Base-by-base conservation (phyloP, 2,113 vertebrate species). In the Phylloscopus whistleri region DNA sequence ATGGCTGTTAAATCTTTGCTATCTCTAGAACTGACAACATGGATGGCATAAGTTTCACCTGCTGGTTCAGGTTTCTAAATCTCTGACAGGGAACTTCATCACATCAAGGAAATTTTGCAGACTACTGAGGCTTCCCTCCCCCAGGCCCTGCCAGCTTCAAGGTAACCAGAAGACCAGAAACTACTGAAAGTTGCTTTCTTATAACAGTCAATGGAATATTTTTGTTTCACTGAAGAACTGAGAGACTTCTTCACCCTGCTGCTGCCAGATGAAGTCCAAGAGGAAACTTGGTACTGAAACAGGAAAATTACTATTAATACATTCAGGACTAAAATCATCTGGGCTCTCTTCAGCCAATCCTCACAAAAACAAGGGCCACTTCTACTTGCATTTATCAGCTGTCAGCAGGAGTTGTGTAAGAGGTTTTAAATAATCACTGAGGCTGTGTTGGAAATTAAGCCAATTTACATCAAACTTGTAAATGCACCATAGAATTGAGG, bases 11-110 rank as follows among this genome's bases (percentile, higher is more conserved):
- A 95, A 95, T 58, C 80, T 89, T 28, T 48, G 72, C 97, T 95
- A 26, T 97, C 97, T 97, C 96, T 90, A 95, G 81, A 91, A 97
- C 97, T 88, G 96, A 97, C 97, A 97, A 97, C 97, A 89, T 28
- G 33, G 95, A 97, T 90, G 89, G 98, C 95, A 10, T 87, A 83
- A 94, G 95, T 97, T 98, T 98, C 98, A 98, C 97, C 98, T 95
- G 85, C 67, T 96, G 96, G 97, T 96, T 98, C 98, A 89, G 98
- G 95, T 98, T 99, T 99, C 98, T 97, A 97, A 93, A 94, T 78
- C 96, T 96, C 93, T 97, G 98, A 99, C 98, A 99, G 98, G 97
- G 97, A 96, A 95, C 97, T 98, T 99, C 98, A 99, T 97, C 98
- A 98, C 97, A 62, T 96, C 95, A 97, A 97, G 97, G 98, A 98